Evolutionary conservation across 2,113 vertebrate species (phyloP), one percentile per base, ranked within the genome.

Genomic region (Chrysochloris asiatica): DNA sequence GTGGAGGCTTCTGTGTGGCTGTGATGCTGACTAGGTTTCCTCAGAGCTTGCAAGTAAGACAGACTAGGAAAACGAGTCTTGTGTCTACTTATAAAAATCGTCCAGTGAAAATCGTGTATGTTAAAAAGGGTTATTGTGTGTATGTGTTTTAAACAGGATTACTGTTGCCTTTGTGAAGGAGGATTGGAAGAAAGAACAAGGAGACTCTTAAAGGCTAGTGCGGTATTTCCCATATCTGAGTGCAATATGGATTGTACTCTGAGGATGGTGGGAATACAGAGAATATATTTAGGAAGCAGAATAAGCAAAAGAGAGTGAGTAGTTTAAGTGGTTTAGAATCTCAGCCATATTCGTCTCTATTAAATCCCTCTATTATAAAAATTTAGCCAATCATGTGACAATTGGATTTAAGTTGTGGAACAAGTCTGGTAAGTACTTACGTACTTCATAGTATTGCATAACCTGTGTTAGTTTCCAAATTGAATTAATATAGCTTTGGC

Each of bases 341-440:
- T 83, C 56, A 73, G 63, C 33, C 43, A 89, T 86, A 82, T 69
- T 92, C 92, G 56, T 86, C 43, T 92, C 30, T 61, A 14, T 91
- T 73, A 87, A 76, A 78, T 82, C 30, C n/a, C 26, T 83, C 85
- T 75, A 1, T 56, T 85, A 69, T 84, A 82, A 90, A 86, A 94
- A n/a, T 80, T 21, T 69, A 65, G 45, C 14, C 30, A 56, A 45
- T 65, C 91, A 73, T 2, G 4, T 93, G 78, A 65, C 83, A 77
- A 22, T 36, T 83, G 7, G 22, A 82, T 81, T 86, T 24, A 86
- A 87, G 28, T 83, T 88, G 54, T 75, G 4, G 48, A 88, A 76
- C 76, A 80, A 72, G 80, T 95, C 79, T 95, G 26, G 13, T 65
- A 50, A 78, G 63, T 93, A 67, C 75, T 92, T 89, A 86, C 21